Evolutionary conservation across 2,888 invertebrate genomes (phyloP), one percentile per base, ranked within the genome.

Genomic region (Eulithis prunata): DNA sequence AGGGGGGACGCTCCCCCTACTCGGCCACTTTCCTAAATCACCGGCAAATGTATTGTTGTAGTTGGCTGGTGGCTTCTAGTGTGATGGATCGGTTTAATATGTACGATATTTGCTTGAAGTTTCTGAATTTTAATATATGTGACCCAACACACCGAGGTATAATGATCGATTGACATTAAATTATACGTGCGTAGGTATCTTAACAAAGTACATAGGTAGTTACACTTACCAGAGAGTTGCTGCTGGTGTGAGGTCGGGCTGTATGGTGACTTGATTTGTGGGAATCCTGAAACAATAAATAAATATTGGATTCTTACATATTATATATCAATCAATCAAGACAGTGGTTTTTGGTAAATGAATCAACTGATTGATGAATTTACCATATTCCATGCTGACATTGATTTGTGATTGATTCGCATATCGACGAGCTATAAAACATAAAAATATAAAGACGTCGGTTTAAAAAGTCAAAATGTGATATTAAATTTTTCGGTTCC

Each of bases 191-290:
- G 2, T 32, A 32, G 5, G 32, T 32, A 3, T 32, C 32, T 32
- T 32, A 5, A 32, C 1, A 32, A 32, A 32, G 6, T 5, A 32
- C 32, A n/a, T n/a, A 21, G 21, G 21, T 2, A 61, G 63, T 55
- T 41, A 53, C 57, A 66, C 90, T 93, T 81, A 95, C 95, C 95
- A 82, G 94, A 89, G 78, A 95, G 93, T 79, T 95, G 95, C 64
- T 94, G 94, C 80, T 94, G 67, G 38, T 67, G 94, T 70, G 94
- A 92, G 71, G 83, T 78, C 57, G 95, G 94, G 82, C 94, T 94
- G 92, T 95, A 95, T 53, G 95, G 94, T 52, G 95, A 94, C 90
- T 95, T 95, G 84, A 95, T 93, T 84, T 95, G 95, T 75, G 95
- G 94, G 87, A 95, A 94, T 71, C 95, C 95, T 95, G 94, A 73